Percentiles rank a stretch among this genome's conserved stretches.
Conservation (phyloP, 1,140 invertebrate genomes). For the Lepidurus couesii region DNA sequence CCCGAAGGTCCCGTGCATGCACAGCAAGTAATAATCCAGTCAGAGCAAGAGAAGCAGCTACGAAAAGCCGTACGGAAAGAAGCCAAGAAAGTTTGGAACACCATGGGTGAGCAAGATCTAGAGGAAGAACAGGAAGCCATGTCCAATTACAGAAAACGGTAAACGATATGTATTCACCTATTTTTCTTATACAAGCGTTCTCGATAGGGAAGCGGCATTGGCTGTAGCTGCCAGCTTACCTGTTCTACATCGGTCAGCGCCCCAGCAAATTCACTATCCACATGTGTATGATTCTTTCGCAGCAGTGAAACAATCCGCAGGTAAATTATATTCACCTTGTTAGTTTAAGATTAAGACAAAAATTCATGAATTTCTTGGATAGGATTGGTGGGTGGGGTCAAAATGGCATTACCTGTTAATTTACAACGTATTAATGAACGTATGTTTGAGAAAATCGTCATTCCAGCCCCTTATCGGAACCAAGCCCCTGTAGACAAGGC, state of each 20-base stretch:
- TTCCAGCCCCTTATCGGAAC: conserved; percentile 66
- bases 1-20: conserved; percentile 30
- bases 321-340: conserved; percentile 41
- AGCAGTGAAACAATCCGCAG: conserved; percentile 59
- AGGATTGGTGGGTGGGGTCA: conserved; percentile 72
- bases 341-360: conserved; percentile 30
- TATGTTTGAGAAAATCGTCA: conserved; percentile 78
- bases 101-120: conserved; percentile 50
- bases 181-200: conserved; percentile 32
- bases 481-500: conserved; percentile 61
- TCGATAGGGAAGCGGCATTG: conserved; percentile 49
- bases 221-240: conserved; percentile 44
- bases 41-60: conserved; percentile 72
- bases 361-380: conserved; percentile 39
- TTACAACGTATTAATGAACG: conserved; percentile 62
- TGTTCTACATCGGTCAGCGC: conserved; percentile 43
- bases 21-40: conserved; percentile 71
- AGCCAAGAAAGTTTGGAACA: conserved; percentile 70
- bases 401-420: conserved; percentile 72
- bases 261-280: conserved; percentile 61
- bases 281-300: conserved; percentile 74
- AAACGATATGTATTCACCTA: conserved; percentile 9
- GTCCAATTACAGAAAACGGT: conserved; percentile 22
- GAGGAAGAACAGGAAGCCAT: conserved; percentile 45
- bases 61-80: conserved; percentile 73